Conservation (phyloP, 2,797 vertebrate species). For the Gastrophryne carolinensis region DNA sequence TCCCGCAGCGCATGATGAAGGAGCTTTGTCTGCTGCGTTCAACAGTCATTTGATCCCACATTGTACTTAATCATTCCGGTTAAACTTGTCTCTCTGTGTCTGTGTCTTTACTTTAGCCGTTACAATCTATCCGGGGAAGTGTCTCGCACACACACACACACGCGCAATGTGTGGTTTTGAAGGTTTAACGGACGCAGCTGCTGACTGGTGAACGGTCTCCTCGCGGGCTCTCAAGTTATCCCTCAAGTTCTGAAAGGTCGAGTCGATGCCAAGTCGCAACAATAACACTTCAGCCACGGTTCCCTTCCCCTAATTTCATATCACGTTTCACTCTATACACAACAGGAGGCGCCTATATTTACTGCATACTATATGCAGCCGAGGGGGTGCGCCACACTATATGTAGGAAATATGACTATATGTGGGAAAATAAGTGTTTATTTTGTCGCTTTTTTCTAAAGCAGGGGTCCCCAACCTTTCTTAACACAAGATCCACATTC, state of each 20-base stretch:
- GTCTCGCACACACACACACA: conserved; percentile 45
- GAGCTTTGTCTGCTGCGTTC: conserved; percentile 11
- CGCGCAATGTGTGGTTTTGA: conserved; percentile 52
- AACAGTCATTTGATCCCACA: conserved; percentile 37
- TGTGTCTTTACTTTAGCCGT: conserved; percentile 35
- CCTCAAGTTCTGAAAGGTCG: conserved; percentile 29
- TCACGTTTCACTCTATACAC: not conserved
- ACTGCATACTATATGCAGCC: too few relatives aligned
- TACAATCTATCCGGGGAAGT: conserved; percentile 48
- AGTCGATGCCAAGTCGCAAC: conserved; percentile 21
- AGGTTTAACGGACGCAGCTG: conserved; percentile 61
- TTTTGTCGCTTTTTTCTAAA: too few relatives aligned
- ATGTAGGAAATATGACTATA: too few relatives aligned
- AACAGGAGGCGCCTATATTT: conserved; percentile 6
- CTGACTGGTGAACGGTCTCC: conserved; percentile 17
- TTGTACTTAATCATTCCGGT: conserved; percentile 45
- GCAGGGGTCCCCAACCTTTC: too few relatives aligned
- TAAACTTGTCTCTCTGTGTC: conserved; percentile 14
- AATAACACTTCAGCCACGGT: conserved; percentile 7
- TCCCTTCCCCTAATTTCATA: not conserved
- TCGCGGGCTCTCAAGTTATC: conserved; percentile 7
- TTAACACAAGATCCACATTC: too few relatives aligned
- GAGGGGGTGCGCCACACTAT: too few relatives aligned
- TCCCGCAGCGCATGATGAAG: not conserved
- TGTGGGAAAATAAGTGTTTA: too few relatives aligned